Evolutionary conservation across 2,888 invertebrate genomes (phyloP).

Genomic region (Drosophila rellima): DNA sequence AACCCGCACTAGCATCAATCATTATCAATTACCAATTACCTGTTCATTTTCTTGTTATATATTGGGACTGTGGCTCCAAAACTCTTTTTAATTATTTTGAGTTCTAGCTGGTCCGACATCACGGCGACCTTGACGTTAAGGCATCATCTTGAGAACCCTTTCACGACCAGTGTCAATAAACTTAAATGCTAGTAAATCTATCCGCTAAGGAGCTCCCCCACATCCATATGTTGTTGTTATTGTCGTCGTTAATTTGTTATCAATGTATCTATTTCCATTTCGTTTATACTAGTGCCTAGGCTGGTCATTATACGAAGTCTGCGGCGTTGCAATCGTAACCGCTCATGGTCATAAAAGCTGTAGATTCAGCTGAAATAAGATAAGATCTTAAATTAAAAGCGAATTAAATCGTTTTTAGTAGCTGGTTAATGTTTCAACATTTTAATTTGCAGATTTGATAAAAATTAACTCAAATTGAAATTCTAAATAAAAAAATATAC

Average conservation of each 20-base stretch:
- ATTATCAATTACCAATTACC: constrained; percentile 65
- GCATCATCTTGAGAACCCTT: constrained; percentile 33
- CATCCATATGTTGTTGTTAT: constrained; percentile 22
- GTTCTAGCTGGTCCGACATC: constrained; percentile 17
- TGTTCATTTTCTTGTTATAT: constrained; percentile 43
- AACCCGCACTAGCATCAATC: constrained; percentile 26
- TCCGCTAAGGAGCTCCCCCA: constrained; percentile 37
- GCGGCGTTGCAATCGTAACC: constrained; percentile 21
- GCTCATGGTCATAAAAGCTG: constrained; percentile 54
- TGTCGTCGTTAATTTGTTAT: constrained; percentile 63
- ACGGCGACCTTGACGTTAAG: constrained; percentile 46
- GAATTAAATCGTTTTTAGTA: constrained; percentile 11
- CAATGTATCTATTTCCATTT: constrained; percentile 77
- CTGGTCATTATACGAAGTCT: constrained; percentile 49
- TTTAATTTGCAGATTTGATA: neutral
- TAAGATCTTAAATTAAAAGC: constrained; percentile 58
- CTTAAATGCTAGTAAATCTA: constrained; percentile 66
- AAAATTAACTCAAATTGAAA: neutral
- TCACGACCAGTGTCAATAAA: constrained; percentile 67
- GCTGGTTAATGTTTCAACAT: neutral
- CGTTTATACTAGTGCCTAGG: constrained; percentile 56
- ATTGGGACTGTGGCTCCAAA: constrained; percentile 36
- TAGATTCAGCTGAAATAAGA: constrained; percentile 71
- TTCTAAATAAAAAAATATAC: neutral
- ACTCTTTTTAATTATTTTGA: constrained; percentile 31